These are phyloP conservation scores for Pristionchus maxplancki DNA, from an alignment of 2,888 invertebrate species.

Conservation along the genomic window DNA sequence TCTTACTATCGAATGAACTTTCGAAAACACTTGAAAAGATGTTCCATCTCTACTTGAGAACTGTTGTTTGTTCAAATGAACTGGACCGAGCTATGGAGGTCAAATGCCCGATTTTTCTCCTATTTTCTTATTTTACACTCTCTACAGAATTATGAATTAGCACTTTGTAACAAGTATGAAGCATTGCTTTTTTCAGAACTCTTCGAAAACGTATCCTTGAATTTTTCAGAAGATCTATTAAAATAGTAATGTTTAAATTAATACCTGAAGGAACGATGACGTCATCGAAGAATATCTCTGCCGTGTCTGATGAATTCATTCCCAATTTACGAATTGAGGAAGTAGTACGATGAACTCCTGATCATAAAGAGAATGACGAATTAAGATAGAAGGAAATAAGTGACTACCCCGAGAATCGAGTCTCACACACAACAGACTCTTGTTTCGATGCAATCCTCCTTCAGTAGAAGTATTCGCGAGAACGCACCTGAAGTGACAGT, in stretches of 20 bases:
- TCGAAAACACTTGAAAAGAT: conserved; percentile 17
- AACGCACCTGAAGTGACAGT: conserved; percentile 77
- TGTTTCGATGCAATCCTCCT: conserved; percentile 80
- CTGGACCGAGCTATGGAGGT: not conserved
- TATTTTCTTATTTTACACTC: no score
- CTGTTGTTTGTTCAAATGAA: not conserved
- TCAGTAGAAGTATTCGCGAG: conserved; percentile 81
- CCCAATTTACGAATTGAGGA: conserved; percentile 81
- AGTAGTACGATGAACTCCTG: conserved; percentile 75
- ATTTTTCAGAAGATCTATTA: no score
- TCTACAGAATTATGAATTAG: no score
- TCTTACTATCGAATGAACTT: not conserved
- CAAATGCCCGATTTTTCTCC: no score
- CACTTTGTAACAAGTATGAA: no score
- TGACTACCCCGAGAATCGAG: conserved; percentile 66
- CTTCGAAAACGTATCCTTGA: no score
- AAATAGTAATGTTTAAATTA: no score
- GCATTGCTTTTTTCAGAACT: no score
- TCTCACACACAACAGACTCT: conserved; percentile 81
- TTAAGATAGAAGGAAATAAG: not conserved
- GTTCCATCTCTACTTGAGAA: conserved; percentile 16
- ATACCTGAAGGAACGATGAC: conserved; percentile 72
- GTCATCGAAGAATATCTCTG: conserved; percentile 81
- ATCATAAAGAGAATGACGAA: not conserved
- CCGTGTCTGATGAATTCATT: conserved; percentile 81